These are phyloP conservation scores for Oenanthe melanoleuca DNA, from an alignment of 2,113 vertebrate species.

Conservation along the genomic window DNA sequence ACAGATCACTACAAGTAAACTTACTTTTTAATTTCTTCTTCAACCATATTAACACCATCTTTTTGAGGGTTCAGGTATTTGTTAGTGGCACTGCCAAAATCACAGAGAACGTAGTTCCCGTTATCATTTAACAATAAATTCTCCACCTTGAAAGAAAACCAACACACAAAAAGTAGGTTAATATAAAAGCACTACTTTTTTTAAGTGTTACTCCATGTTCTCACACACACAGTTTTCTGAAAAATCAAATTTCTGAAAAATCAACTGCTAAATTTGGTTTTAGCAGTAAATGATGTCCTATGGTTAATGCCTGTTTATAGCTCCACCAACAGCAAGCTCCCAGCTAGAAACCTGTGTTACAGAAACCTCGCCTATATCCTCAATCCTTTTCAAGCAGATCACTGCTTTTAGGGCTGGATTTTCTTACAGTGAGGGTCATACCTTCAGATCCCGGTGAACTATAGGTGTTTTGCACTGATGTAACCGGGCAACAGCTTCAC, in stretches of 20 bases:
- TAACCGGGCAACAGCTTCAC: slow-evolving; percentile 93
- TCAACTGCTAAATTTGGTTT: rapidly evolving
- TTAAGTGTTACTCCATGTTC: rapidly evolving
- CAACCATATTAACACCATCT: slow-evolving; percentile 92
- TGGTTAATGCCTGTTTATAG: background rate
- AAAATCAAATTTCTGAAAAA: background rate
- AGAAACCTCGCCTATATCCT: background rate
- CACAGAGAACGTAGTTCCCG: slow-evolving; percentile 95
- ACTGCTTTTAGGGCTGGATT: background rate
- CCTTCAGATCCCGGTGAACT: slow-evolving; percentile 95
- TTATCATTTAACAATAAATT: slow-evolving; percentile 93
- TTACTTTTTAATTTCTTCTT: slow-evolving; percentile 99
- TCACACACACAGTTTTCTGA: too few species aligned
- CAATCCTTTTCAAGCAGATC: background rate
- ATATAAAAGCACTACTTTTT: background rate
- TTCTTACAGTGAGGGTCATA: slow-evolving; percentile 27
- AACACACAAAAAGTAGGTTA: background rate
- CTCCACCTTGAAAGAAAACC: slow-evolving; percentile 85
- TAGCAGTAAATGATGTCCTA: rapidly evolving
- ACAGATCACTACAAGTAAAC: background rate
- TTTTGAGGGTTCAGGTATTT: slow-evolving; percentile 89
- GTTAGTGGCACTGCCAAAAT: slow-evolving; percentile 97
- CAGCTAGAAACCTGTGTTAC: too few species aligned
- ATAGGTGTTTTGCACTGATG: slow-evolving; percentile 97
- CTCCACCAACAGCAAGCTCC: background rate